A percentile compares a stretch with the other conserved stretches of the same genome.
phyloP scores from a whole-genome alignment of 2,113 vertebrate genomes.

The Tauraco erythrolophus region DNA sequence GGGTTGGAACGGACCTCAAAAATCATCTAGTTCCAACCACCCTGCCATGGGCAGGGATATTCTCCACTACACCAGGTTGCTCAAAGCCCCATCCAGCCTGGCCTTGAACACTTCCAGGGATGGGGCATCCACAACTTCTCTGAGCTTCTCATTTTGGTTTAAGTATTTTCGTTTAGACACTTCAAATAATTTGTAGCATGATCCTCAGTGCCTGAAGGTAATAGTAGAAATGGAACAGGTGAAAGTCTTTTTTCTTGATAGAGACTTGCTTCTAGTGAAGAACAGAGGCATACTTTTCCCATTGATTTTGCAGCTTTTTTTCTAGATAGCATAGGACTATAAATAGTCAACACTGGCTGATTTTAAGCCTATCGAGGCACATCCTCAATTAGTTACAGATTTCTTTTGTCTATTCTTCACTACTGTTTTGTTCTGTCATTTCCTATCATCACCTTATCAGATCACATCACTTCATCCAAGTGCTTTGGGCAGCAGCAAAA shows the following conservation, averaged over 20 bases:
- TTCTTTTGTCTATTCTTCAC: neutral
- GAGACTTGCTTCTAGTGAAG: neutral
- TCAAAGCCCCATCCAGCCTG: too few relatives aligned
- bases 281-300: neutral
- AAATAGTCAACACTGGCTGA: neutral
- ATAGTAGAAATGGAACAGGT: neutral
- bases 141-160: neutral
- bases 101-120: too few relatives aligned
- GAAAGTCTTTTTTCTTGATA: neutral
- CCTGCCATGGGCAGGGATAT: too few relatives aligned
- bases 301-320: neutral
- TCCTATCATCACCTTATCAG: neutral
- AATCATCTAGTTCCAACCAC: too few relatives aligned
- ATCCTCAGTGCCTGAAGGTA: neutral
- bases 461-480: neutral
- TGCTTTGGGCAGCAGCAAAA: neutral
- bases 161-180: neutral
- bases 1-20: too few relatives aligned
- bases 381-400: neutral
- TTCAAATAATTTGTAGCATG: neutral
- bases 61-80: too few relatives aligned
- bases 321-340: neutral
- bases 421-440: neutral
- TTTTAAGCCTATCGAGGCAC: neutral
- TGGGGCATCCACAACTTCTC: too few relatives aligned